Evolutionary conservation across 2,888 invertebrate species (phyloP), one percentile per base, ranked within the genome.

Genomic region (Iselma pallidipennis): DNA sequence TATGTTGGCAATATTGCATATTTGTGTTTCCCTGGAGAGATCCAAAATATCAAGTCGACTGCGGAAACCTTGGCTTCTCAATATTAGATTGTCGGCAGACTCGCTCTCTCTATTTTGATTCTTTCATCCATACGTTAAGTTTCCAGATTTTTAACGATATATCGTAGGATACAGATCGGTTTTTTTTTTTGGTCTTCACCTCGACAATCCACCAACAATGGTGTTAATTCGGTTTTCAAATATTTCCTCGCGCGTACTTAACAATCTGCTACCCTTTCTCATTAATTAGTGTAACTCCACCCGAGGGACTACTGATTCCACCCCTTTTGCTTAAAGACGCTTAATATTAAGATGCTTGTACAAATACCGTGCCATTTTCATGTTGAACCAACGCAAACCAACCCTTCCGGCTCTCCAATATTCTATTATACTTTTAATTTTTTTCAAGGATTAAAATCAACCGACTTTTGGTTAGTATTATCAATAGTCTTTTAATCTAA

Each of bases 271-370:
- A 78, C 80, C 80, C 79, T 78, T 16, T 78, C 76, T 75, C 81
- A 81, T 82, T 82, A 82, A 82, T 82, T 82, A 82, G 81, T 78
- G 79, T 79, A 81, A 82, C 80, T 80, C 78, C 75, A 77, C 81
- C 79, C 82, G 69, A 70, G 81, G 79, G 82, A 78, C 76, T 72
- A 71, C 74, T 76, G 71, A 71, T 67, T 73, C 73, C 72, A 73
- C 78, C 76, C 75, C 73, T 76, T 60, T 37, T 37, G 37, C 76
- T 76, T 75, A 75, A 76, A 72, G 73, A 74, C 66, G 73, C 75
- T 74, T 71, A 75, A 76, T 74, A 76, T 75, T 75, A 76, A 76
- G 78, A 76, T 76, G 57, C 59, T 52, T 57, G 49, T 48, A 49
- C 54, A 57, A 57, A 61, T 61, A 57, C 49, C 57, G 50, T 37